Percentiles rank a stretch among this genome's conserved stretches.
Conservation (phyloP, 2,888 invertebrate genomes). For the Odontomyia ornata region DNA sequence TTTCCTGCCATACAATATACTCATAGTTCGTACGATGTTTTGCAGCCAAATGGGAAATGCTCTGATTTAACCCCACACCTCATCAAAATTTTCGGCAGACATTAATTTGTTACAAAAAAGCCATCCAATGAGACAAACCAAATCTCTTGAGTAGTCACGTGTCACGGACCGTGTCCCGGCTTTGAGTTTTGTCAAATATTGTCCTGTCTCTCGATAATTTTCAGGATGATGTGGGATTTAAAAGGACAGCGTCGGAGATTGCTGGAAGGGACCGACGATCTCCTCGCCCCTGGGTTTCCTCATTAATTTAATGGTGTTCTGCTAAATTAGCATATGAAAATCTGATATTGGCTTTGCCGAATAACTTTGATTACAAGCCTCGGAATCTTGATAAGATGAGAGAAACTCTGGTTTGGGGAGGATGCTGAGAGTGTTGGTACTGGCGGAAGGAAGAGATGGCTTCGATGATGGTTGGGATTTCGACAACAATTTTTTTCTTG, state of each 20-base stretch:
- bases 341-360: slow-evolving; percentile 47
- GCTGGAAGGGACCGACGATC: not conserved
- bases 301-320: slow-evolving; percentile 50
- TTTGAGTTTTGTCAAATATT: slow-evolving; percentile 49
- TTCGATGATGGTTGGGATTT: slow-evolving; percentile 22
- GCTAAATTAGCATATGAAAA: slow-evolving; percentile 50
- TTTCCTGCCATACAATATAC: not conserved
- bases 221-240: slow-evolving; percentile 49
- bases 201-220: slow-evolving; percentile 49
- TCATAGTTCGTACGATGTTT: not conserved
- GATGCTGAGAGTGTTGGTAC: not conserved
- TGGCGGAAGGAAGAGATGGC: slow-evolving; percentile 29
- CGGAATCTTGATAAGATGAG: slow-evolving; percentile 7
- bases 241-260: slow-evolving; percentile 37
- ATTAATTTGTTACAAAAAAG: slow-evolving; percentile 49
- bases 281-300: slow-evolving; percentile 40
- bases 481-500: not conserved
- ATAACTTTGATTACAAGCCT: slow-evolving; percentile 48
- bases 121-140: slow-evolving; percentile 37
- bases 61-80: slow-evolving; percentile 4
- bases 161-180: slow-evolving; percentile 38
- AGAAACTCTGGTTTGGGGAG: not conserved
- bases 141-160: slow-evolving; percentile 50
- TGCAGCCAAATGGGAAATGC: not conserved
- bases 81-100: slow-evolving; percentile 39